Conservation (phyloP, 2,888 invertebrate genomes). For the Dyspetes luteomarginatus region DNA sequence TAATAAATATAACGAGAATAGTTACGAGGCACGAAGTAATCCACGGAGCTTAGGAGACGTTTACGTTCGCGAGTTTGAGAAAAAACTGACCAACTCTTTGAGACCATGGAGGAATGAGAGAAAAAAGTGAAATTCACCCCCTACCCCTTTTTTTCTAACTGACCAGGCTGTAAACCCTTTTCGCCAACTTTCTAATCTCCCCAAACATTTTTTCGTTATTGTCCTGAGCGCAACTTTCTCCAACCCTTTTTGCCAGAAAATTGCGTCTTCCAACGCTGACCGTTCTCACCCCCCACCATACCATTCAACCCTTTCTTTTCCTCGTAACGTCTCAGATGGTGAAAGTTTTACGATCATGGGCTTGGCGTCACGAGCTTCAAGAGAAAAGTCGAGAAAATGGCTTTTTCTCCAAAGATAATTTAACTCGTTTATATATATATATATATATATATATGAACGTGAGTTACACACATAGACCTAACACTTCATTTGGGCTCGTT, state of each 20-base stretch:
- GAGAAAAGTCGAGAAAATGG: slow-evolving; percentile 36
- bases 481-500: slow-evolving; percentile 51
- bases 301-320: slow-evolving; percentile 43
- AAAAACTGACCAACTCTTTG: slow-evolving; percentile 70
- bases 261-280: slow-evolving; percentile 14
- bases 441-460: no score
- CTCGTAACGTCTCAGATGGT: slow-evolving; percentile 21
- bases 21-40: slow-evolving; percentile 23
- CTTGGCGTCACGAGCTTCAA: slow-evolving; percentile 15
- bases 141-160: slow-evolving; percentile 65
- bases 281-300: slow-evolving; percentile 25
- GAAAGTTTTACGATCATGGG: slow-evolving; percentile 62
- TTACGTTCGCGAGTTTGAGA: slow-evolving; percentile 58
- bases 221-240: slow-evolving; percentile 72
- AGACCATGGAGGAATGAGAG: slow-evolving; percentile 30
- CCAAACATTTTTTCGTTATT: slow-evolving; percentile 66
- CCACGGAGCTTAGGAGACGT: slow-evolving; percentile 22
- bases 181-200: slow-evolving; percentile 76
- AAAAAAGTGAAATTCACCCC: slow-evolving; percentile 78
- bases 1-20: slow-evolving; percentile 8
- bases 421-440: slow-evolving; percentile 27
- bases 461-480: slow-evolving; percentile 10
- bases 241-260: slow-evolving; percentile 69
- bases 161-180: slow-evolving; percentile 68
- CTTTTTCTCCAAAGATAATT: slow-evolving; percentile 37